Conservation (phyloP, 2,888 invertebrate species). For the Melieria crassipennis region DNA sequence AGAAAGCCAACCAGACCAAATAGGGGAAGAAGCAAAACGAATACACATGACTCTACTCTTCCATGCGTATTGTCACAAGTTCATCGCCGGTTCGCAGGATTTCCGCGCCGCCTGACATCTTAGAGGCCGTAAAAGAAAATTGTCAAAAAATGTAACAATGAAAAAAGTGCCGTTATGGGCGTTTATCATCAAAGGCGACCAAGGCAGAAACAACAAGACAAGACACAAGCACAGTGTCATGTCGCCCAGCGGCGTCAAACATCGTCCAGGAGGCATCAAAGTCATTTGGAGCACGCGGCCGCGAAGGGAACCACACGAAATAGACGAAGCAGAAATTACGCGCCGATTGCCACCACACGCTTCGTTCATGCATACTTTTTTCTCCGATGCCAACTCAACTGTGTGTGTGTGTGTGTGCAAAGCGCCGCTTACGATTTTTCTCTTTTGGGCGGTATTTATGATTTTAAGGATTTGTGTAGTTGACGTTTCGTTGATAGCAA, state of each 20-base stretch:
- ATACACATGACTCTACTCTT: too few relatives aligned
- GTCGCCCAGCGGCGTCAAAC: constrained; percentile 21
- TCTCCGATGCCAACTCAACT: too few relatives aligned
- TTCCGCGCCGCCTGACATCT: too few relatives aligned
- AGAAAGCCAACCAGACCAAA: too few relatives aligned
- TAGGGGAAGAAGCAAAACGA: too few relatives aligned
- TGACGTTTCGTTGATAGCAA: neutral
- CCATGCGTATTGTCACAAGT: too few relatives aligned
- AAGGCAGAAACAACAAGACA: constrained; percentile 20
- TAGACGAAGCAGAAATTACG: too few relatives aligned
- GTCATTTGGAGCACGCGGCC: constrained; percentile 4
- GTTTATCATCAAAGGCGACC: constrained; percentile 27
- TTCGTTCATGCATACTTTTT: too few relatives aligned
- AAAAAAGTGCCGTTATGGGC: constrained; percentile 4
- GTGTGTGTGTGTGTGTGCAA: neutral
- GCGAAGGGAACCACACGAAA: too few relatives aligned
- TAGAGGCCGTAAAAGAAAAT: constrained; percentile 1
- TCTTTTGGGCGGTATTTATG: neutral
- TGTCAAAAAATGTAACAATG: neutral
- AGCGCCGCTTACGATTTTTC: neutral
- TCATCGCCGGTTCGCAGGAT: too few relatives aligned
- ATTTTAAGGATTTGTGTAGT: constrained; percentile 7
- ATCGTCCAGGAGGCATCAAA: constrained; percentile 12
- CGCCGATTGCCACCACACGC: too few relatives aligned
- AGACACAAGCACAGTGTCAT: constrained; percentile 9